A percentile compares a stretch with the other conserved stretches of the same genome.
Conservation (phyloP, 2,888 invertebrate species). For the Aleiodes alternator region DNA sequence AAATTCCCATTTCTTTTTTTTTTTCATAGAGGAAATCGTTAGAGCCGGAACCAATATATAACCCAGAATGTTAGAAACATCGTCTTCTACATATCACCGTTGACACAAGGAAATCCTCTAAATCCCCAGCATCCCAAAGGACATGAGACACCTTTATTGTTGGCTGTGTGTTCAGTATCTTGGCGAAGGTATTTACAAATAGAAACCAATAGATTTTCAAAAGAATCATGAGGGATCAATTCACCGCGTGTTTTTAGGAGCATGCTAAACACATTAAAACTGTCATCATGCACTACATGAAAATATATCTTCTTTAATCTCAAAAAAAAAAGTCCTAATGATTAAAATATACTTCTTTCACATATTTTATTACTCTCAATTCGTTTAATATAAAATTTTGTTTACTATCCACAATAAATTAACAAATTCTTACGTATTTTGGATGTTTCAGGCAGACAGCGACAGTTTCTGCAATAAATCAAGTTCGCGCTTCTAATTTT, state of each 20-base stretch:
- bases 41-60: constrained; percentile 67
- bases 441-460: constrained; percentile 44
- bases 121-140: constrained; percentile 61
- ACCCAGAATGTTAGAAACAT: constrained; percentile 57
- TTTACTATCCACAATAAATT: constrained; percentile 31
- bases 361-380: background rate
- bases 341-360: background rate
- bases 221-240: constrained; percentile 57
- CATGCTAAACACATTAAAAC: constrained; percentile 25
- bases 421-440: constrained; percentile 36
- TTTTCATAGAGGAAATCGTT: constrained; percentile 20
- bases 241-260: background rate
- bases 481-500: constrained; percentile 52
- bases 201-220: constrained; percentile 46
- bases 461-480: constrained; percentile 55
- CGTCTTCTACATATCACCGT: constrained; percentile 64
- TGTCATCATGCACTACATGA: constrained; percentile 28
- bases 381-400: constrained; percentile 1
- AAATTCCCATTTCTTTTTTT: background rate
- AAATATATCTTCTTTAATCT: background rate
- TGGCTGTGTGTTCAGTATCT: constrained; percentile 38
- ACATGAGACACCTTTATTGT: constrained; percentile 64
- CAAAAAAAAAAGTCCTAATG: background rate
- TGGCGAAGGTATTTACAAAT: constrained; percentile 58
- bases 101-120: constrained; percentile 63